Evolutionary conservation across 1,140 invertebrate genomes (phyloP), one percentile per base, ranked within the genome.

Genomic region (Euborellia annulipes): DNA sequence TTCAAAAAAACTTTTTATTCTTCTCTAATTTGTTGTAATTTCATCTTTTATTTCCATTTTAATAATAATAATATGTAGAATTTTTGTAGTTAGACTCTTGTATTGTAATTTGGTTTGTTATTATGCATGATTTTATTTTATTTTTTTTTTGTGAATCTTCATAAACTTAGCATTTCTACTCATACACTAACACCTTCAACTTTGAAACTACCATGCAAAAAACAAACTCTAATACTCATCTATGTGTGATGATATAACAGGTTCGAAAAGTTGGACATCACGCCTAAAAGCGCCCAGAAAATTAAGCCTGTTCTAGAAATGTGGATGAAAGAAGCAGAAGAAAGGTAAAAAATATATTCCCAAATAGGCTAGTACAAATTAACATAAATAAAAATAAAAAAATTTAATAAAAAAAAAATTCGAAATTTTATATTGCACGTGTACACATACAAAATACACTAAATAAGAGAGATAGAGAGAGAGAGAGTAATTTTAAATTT

Each of bases 231-330:
- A 1, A 23, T 42, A 27, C n/a, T 13, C 41, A 22, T 22, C 22
- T 6, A 22, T 27, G 4, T 22, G 19, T 42, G 41, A n/a, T 21
- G 14, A 21, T 22, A 20, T 41, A 14, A 23, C 66, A 96, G 93
- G 82, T 97, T 97, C 78, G 93, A 97, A 72, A 98, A 97, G 74
- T 74, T 98, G 67, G 93, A 98, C 72, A 97, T 97, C 58, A 97
- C 92, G 60, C 92, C 92, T 63, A 95, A 96, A 75, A 95, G 91
- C 75, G 92, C 93, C 52, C 88, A 94, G 72, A 97, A 96, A 78
- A 97, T 97, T 59, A 96, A 95, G 69, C 93, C 93, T 52, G 92
- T 97, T 50, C 73, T 97, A 58, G 92, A 96, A 67, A 76, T 83
- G 67, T 97, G 92, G 92, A 94, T 97, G 90, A 85, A 85, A 67